Evolutionary conservation across 2,888 invertebrate species (phyloP), one percentile per base, ranked within the genome.

Genomic region (Vannuccia rotundouncinata): DNA sequence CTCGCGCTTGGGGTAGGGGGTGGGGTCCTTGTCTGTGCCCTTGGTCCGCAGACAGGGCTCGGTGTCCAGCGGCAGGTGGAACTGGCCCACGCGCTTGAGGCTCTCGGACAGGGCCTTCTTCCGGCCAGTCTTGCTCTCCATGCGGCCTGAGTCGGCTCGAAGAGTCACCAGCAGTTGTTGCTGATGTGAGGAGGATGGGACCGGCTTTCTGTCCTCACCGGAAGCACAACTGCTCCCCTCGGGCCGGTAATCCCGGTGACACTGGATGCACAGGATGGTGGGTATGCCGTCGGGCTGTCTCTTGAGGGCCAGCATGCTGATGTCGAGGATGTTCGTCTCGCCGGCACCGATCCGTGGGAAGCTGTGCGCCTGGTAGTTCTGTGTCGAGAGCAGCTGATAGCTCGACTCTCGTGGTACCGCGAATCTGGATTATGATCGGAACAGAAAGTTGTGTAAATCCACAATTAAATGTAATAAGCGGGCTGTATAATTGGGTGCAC

Each of bases 1-100:
- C 59, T 66, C 59, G 28, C 29, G 59, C 59, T 78, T 78, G 5
- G 78, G 78, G 59, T 66, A 78, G 25, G 78, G 78, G 31, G 78
- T 78, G n/a, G 66, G 59, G 27, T 78, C 78, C 29, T 78, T 78
- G 2, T 59, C 59, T 28, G 66, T 28, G 10, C 27, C 31, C 27
- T 13, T 77, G 31, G 22, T 31, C 2, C 31, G 2, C 25, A 77
- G 45, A 31, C 31, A 5, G 25, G 77, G 77, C 1, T 30, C 45
- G 31, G 30, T 77, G 31, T 77, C 45, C 27, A 77, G 45, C 22
- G 77, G 77, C 45, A 77, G n/a, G 22, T 30, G 30, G 45, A 77
- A 77, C 22, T 45, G 31, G 31, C 77, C 31, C 1, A 27, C 22
- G 30, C 45, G 30, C 17, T 77, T 45, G 30, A 31, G 30, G 31